phyloP scores from a whole-genome alignment of 1,140 invertebrate genomes.

The Bombus consobrinus region DNA sequence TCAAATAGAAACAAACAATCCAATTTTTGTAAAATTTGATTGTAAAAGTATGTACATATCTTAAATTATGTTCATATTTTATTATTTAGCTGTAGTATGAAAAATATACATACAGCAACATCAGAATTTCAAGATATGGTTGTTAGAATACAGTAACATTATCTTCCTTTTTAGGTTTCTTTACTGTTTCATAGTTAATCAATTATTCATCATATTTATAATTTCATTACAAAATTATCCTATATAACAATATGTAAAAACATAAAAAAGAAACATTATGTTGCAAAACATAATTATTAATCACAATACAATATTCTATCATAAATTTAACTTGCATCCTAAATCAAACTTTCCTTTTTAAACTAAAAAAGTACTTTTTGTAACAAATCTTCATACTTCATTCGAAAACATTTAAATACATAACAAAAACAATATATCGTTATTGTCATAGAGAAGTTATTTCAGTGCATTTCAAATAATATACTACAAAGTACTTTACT shows the following conservation, averaged over 20 bases:
- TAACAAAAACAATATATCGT: conserved; percentile 15
- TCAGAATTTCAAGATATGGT: not conserved
- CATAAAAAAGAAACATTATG: not conserved
- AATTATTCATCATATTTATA: not conserved
- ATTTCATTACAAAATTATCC: not conserved
- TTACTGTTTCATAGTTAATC: not conserved
- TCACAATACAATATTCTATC: not conserved
- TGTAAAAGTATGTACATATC: not conserved
- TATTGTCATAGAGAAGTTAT: conserved; percentile 21
- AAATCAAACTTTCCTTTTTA: not conserved
- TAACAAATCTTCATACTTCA: conserved; percentile 26
- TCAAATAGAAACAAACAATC: not conserved
- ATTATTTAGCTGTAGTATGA: not conserved
- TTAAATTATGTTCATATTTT: not conserved
- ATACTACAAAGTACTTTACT: conserved; percentile 2
- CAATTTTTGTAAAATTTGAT: not conserved
- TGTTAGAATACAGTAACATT: not conserved
- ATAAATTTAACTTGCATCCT: not conserved
- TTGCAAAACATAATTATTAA: not conserved
- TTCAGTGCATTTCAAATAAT: not conserved
- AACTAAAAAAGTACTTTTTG: not conserved
- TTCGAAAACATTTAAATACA: not conserved
- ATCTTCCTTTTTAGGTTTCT: not conserved
- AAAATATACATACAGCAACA: conserved; percentile 5
- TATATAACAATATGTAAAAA: not conserved